Base-by-base conservation (phyloP, 2,113 vertebrate species). In the Elanoides forficatus region DNA sequence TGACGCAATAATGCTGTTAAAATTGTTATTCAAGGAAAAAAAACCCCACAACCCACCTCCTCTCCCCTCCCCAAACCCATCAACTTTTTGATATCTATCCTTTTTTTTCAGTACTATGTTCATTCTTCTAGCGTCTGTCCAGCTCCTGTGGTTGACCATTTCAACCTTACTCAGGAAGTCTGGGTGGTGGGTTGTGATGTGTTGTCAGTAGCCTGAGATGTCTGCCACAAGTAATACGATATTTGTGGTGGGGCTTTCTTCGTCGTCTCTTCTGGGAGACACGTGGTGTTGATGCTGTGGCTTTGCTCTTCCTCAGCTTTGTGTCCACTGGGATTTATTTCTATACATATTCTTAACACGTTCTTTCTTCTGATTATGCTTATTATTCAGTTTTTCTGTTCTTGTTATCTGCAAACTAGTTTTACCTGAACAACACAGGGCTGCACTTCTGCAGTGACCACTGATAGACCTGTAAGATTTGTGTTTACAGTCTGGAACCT, bases 341-440 rank as follows among this genome's bases (percentile, higher is more conserved):
- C 53, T 36, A 36, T 5, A 47, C 0, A 1, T 79, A 82, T 86
- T 75, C 26, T 66, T 68, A n/a, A 42, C 0, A 23, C 0, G 0
- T 27, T 67, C 2, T 75, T 75, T 83, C 29, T 68, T 40, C 16
- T 47, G 36, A 34, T 76, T n/a, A 15, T 75, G 34, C 3, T 75
- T 3, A 48, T 79, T 72, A 26, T 29, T 10, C 13, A 42, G 6
- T 32, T 76, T 73, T 91, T 72, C 23, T 50, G 5, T 38, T 91
- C 2, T 52, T 65, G 2, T 34, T 68, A 23, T 38, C 23, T 56
- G 20, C 45, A 81, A 88, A 38, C 7, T 16, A 42, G 8, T 52
- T 65, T 78, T 73, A 88, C 22, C 55, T 78, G 45, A 90, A 38
- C 19, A 68, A 17, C 26, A 15, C 0, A n/a, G 11, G 23, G 18